Evolutionary conservation across 2,113 vertebrate genomes (phyloP).

Genomic region (Scophthalmus maximus): DNA sequence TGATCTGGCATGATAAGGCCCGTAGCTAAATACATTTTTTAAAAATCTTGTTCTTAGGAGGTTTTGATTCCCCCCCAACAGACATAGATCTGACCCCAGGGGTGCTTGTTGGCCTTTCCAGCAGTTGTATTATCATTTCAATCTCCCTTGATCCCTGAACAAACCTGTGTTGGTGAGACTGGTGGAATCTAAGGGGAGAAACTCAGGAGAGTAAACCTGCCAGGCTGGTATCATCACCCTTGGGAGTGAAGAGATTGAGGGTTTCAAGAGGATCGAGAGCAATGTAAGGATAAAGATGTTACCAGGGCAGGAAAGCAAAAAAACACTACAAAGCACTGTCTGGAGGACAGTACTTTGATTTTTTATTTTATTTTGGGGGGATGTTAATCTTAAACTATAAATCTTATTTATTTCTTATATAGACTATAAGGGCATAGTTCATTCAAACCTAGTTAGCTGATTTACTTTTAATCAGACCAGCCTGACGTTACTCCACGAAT

Average conservation of each 20-base stretch:
- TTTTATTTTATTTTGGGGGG: background rate
- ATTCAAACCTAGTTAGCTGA: background rate
- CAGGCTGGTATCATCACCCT: slow-evolving; percentile 26
- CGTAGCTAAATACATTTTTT: background rate
- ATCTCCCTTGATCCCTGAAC: slow-evolving; percentile 25
- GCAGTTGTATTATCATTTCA: slow-evolving; percentile 11
- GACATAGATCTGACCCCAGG: background rate
- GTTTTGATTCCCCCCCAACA: background rate
- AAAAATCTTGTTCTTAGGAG: background rate
- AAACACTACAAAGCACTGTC: background rate
- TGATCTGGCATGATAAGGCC: slow-evolving; percentile 11
- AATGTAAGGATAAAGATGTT: slow-evolving; percentile 5
- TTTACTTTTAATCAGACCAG: slow-evolving; percentile 6
- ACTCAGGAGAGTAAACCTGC: slow-evolving; percentile 11
- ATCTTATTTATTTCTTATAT: background rate
- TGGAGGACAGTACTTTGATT: background rate
- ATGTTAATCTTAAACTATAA: background rate
- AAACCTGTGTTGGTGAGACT: slow-evolving; percentile 31
- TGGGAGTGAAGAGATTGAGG: slow-evolving; percentile 35
- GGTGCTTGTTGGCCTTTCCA: slow-evolving; percentile 4
- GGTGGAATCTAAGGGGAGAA: background rate
- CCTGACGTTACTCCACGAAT: background rate
- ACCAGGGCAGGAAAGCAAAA: background rate
- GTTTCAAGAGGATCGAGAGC: slow-evolving; percentile 22
- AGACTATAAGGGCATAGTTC: background rate